Evolutionary conservation across 1,140 invertebrate species (phyloP).

Genomic region (Drosophila sp.): DNA sequence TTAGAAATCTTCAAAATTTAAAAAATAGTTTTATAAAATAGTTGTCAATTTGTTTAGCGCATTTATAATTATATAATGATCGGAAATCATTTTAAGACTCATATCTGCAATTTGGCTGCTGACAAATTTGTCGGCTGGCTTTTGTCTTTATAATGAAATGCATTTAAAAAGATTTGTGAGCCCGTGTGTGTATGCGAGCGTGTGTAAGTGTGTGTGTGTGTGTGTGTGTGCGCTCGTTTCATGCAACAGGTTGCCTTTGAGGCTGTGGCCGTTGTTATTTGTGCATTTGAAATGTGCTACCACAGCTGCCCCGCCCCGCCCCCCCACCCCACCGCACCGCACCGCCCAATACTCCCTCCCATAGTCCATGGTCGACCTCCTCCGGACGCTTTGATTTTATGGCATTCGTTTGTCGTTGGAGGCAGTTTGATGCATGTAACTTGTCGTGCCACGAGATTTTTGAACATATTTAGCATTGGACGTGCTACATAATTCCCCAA

Average conservation of each 20-base stretch:
- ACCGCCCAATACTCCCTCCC: neutral
- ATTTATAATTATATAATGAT: no score
- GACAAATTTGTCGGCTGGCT: constrained; percentile 33
- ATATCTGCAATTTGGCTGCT: neutral
- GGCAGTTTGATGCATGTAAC: constrained; percentile 79
- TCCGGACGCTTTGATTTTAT: constrained; percentile 68
- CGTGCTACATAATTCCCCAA: constrained; percentile 70
- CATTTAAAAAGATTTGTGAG: constrained; percentile 55
- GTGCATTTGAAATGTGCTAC: constrained; percentile 44
- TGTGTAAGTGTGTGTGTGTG: constrained; percentile 29
- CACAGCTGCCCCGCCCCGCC: constrained; percentile 11
- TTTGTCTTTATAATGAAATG: constrained; percentile 59
- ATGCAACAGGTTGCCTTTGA: constrained; percentile 69
- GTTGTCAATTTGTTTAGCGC: no score
- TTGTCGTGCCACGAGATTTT: constrained; percentile 73
- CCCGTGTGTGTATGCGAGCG: constrained; percentile 8
- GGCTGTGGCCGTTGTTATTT: constrained; percentile 22
- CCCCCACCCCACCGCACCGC: neutral
- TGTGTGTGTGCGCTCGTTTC: constrained; percentile 33
- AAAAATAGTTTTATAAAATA: no score
- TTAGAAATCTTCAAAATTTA: no score
- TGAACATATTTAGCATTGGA: constrained; percentile 75
- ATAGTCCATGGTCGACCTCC: constrained; percentile 20
- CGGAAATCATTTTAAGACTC: no score
- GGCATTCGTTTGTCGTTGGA: constrained; percentile 65